A percentile compares a stretch with the other conserved stretches of the same genome.
Conservation (phyloP, 2,113 vertebrate genomes). For the Centropristis striata region DNA sequence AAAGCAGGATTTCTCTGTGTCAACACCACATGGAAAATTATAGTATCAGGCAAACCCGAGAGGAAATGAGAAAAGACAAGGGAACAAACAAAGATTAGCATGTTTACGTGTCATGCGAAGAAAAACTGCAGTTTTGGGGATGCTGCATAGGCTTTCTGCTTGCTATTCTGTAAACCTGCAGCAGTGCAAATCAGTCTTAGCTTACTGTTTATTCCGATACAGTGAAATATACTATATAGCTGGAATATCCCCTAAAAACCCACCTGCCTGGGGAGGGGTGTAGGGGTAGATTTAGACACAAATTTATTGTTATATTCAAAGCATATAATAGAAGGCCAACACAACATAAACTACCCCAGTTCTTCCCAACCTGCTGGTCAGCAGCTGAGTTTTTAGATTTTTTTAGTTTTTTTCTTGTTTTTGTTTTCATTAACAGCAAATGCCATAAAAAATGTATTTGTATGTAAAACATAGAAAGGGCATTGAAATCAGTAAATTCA, state of each 20-base stretch:
- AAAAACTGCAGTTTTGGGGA: constrained; percentile 35
- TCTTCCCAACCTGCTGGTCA: too few relatives aligned
- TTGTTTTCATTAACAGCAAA: too few relatives aligned
- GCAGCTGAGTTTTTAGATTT: too few relatives aligned
- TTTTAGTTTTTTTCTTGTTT: too few relatives aligned
- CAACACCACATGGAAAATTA: constrained; percentile 71
- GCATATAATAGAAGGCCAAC: too few relatives aligned
- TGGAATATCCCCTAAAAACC: background rate
- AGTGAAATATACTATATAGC: background rate
- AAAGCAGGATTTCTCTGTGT: constrained; percentile 62
- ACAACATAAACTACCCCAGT: too few relatives aligned
- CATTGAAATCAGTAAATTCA: too few relatives aligned
- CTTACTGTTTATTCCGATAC: constrained; percentile 3
- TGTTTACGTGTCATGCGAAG: constrained; percentile 66
- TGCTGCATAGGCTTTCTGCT: background rate
- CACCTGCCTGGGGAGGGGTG: too few relatives aligned
- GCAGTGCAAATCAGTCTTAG: constrained; percentile 14
- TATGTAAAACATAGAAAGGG: too few relatives aligned
- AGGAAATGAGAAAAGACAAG: constrained; percentile 78
- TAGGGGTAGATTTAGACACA: too few relatives aligned
- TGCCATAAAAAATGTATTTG: too few relatives aligned
- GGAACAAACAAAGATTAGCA: constrained; percentile 73
- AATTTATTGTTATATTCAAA: too few relatives aligned
- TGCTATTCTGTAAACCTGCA: background rate
- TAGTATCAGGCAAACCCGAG: constrained; percentile 51